Conservation (phyloP, 1,140 invertebrate genomes). For the Zaprionus davidi region DNA sequence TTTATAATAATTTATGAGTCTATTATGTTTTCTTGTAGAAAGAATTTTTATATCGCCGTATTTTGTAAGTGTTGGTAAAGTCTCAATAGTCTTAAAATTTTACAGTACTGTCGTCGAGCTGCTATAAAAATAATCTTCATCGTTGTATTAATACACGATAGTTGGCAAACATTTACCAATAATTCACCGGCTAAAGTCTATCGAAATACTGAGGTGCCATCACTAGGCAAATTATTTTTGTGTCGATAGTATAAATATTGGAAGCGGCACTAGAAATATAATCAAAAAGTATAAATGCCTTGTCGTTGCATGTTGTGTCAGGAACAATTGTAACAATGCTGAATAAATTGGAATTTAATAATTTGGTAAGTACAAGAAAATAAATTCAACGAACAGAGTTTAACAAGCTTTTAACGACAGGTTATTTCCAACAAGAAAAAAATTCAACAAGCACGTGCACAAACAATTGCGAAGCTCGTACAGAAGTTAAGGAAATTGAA, state of each 20-base stretch:
- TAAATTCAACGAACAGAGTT: not conserved
- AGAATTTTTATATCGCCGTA: conserved; percentile 53
- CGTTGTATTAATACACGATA: conserved; percentile 1
- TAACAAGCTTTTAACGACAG: conserved; percentile 28
- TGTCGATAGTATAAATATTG: not conserved
- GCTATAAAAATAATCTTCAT: conserved; percentile 11
- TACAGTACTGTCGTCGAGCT: conserved; percentile 23
- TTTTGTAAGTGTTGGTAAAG: conserved; percentile 47
- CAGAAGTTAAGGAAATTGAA: conserved; percentile 77
- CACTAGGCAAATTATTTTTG: not conserved
- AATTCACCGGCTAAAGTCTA: not conserved
- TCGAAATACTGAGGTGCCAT: not conserved
- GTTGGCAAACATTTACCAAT: not conserved
- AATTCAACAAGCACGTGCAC: conserved; percentile 67
- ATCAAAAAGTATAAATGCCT: not conserved
- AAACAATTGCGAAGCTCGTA: conserved; percentile 75
- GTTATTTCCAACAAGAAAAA: conserved; percentile 75
- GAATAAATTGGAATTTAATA: conserved; percentile 80
- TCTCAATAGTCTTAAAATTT: not conserved
- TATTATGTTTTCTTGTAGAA: conserved; percentile 49
- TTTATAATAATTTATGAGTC: conserved; percentile 38
- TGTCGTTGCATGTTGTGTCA: conserved; percentile 15
- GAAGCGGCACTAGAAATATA: not conserved
- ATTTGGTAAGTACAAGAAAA: conserved; percentile 67
- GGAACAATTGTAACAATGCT: conserved; percentile 53